Evolutionary conservation across 2,113 vertebrate species (phyloP).

Genomic region (Cyprinodon brontotheroides): DNA sequence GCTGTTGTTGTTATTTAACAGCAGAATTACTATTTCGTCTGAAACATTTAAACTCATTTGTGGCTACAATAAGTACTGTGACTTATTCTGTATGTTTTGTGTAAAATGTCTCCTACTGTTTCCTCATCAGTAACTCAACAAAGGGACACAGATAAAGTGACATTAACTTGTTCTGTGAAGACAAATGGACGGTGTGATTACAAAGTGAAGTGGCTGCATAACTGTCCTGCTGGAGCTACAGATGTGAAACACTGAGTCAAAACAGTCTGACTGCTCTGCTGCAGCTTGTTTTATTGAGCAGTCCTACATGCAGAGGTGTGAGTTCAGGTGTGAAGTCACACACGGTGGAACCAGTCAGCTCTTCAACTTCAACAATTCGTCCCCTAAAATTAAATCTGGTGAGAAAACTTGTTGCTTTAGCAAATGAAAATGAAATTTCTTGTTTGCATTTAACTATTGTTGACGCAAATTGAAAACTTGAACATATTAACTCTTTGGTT

Average conservation of each 20-base stretch:
- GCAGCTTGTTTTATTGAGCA: background rate
- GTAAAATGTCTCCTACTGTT: background rate
- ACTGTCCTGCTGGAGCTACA: no score
- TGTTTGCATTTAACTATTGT: no score
- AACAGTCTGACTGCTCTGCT: background rate
- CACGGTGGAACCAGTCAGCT: background rate
- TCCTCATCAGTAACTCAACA: background rate
- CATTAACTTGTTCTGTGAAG: background rate
- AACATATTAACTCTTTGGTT: no score
- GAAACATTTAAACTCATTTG: no score
- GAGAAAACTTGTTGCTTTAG: background rate
- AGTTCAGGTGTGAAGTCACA: background rate
- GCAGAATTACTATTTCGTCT: no score
- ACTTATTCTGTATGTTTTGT: background rate
- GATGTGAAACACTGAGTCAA: background rate
- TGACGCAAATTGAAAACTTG: no score
- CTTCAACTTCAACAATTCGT: background rate
- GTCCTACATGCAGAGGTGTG: background rate
- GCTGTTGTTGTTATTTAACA: background rate
- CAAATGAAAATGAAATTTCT: no score
- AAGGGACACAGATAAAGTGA: background rate
- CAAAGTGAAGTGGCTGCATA: background rate
- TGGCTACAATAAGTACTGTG: no score
- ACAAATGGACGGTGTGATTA: background rate
- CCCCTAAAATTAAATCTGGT: background rate